Evolutionary conservation across 2,888 invertebrate genomes (phyloP).

Genomic region (Caenorhabditis wallacei): DNA sequence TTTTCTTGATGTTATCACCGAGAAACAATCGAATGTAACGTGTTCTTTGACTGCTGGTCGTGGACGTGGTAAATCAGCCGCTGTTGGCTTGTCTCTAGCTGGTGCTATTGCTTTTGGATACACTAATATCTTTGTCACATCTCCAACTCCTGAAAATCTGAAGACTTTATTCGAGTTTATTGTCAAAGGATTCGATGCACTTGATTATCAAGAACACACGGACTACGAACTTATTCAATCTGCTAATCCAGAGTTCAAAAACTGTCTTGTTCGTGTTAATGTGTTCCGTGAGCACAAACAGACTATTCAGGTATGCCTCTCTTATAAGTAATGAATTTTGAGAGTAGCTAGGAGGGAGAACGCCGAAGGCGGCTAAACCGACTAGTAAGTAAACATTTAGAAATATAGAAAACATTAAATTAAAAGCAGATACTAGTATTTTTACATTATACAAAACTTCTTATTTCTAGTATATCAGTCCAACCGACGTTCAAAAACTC

Average conservation of each 20-base stretch:
- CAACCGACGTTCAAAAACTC: constrained; percentile 92
- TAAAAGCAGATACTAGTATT: too few relatives aligned
- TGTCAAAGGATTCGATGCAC: constrained; percentile 92
- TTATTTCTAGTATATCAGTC: constrained; percentile 91
- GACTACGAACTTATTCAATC: constrained; percentile 96
- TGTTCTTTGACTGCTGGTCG: constrained; percentile 96
- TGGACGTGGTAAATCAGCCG: constrained; percentile 97
- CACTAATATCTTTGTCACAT: constrained; percentile 96
- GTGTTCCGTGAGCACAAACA: constrained; percentile 86
- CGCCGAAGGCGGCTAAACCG: too few relatives aligned
- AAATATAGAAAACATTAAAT: too few relatives aligned
- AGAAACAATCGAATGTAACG: constrained; percentile 92
- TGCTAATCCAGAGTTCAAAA: constrained; percentile 96
- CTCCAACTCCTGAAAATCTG: constrained; percentile 98
- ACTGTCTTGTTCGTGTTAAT: constrained; percentile 95
- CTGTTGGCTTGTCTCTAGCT: constrained; percentile 91
- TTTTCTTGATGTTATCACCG: constrained; percentile 96
- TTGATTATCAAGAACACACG: constrained; percentile 95
- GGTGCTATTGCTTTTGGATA: constrained; percentile 87
- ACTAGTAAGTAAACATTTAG: too few relatives aligned
- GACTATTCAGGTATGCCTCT: constrained; percentile 80
- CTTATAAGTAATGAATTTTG: too few relatives aligned
- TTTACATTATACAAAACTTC: neutral
- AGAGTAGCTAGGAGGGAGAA: too few relatives aligned
- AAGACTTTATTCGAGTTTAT: constrained; percentile 97